Percentiles rank a stretch among this genome's conserved stretches.
phyloP scores from a whole-genome alignment of 2,113 vertebrate species.

The Antigone vipio region DNA sequence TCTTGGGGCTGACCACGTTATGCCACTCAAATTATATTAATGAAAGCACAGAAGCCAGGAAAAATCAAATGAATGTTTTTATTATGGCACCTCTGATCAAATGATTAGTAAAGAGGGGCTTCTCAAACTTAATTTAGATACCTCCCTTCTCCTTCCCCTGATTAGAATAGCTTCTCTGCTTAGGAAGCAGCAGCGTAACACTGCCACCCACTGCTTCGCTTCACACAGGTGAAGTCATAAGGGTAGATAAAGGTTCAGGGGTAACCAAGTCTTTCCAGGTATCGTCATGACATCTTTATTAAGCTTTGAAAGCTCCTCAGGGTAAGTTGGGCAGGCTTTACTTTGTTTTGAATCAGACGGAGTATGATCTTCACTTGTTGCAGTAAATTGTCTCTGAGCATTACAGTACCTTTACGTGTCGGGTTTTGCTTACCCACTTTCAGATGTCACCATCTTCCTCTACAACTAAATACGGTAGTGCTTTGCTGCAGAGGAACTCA shows the following conservation, averaged over 20 bases:
- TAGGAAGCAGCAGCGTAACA: slow-evolving; percentile 24
- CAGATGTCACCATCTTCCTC: background rate
- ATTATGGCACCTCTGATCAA: background rate
- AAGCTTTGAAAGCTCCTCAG: background rate
- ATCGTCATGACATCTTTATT: background rate
- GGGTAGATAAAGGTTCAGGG: background rate
- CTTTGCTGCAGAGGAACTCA: background rate
- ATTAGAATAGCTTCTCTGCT: background rate
- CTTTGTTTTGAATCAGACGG: background rate
- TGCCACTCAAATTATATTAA: background rate
- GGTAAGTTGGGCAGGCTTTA: background rate
- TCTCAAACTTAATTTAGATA: background rate
- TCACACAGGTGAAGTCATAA: background rate
- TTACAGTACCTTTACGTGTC: background rate
- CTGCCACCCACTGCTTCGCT: slow-evolving; percentile 48
- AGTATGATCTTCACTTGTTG: background rate
- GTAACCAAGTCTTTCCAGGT: background rate
- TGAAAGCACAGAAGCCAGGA: background rate
- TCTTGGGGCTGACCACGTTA: background rate
- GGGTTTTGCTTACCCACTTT: background rate
- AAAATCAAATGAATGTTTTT: background rate
- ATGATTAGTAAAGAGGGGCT: background rate
- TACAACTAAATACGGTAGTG: background rate
- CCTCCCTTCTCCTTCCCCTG: background rate
- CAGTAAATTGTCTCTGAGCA: background rate